These are phyloP conservation scores for Aleiodes sp. DNA, from an alignment of 1,140 invertebrate species.

Conservation along the genomic window DNA sequence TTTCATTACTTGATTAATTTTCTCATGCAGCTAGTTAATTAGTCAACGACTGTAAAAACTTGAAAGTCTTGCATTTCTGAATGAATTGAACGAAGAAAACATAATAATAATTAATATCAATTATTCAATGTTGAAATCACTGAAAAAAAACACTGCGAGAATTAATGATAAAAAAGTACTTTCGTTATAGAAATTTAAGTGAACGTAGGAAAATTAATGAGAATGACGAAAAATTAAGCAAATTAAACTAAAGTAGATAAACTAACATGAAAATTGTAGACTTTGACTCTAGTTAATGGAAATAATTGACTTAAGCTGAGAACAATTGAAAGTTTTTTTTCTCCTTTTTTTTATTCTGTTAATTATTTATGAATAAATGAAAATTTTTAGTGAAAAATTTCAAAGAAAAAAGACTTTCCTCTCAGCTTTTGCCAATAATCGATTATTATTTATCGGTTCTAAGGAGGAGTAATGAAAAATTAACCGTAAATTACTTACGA, in stretches of 20 bases:
- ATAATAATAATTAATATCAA: too few species aligned
- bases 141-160: background rate
- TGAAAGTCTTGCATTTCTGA: background rate
- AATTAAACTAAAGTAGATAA: too few species aligned
- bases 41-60: background rate
- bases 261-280: too few species aligned
- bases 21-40: background rate
- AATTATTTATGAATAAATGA: too few species aligned
- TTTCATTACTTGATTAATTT: too few species aligned
- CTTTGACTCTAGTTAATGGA: too few species aligned
- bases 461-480: conserved; percentile 50
- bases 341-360: too few species aligned
- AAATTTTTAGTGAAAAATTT: background rate
- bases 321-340: too few species aligned
- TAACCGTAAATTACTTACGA: conserved; percentile 43
- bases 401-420: background rate
- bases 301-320: too few species aligned
- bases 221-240: too few species aligned
- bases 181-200: background rate
- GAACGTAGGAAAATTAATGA: background rate
- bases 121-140: background rate
- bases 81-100: background rate
- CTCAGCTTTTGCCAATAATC: conserved; percentile 49
- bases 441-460: conserved; percentile 48
- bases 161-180: background rate